phyloP scores from a whole-genome alignment of 37 sponge, comb jelly and placozoan species.

The Hexactinellida sp. region DNA sequence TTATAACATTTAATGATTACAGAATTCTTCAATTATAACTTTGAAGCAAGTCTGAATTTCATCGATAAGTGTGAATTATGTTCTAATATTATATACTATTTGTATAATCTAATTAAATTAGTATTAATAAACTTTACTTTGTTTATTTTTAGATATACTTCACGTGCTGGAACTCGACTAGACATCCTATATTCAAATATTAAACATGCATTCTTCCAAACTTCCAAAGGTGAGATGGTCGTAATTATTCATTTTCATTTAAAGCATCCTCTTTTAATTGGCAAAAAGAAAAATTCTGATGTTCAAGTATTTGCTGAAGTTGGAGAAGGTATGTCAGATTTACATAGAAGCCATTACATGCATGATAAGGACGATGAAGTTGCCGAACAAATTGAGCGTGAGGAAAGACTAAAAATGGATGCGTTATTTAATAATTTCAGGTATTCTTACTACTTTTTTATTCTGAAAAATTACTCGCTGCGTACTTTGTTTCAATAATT shows the following conservation, averaged over 20 bases:
- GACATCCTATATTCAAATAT: constrained; percentile 89
- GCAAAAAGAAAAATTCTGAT: constrained; percentile 89
- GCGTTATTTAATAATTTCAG: constrained; percentile 81
- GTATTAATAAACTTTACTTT: too few relatives aligned
- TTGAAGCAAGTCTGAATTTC: background rate
- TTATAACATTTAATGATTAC: too few relatives aligned
- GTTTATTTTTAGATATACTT: constrained; percentile 40
- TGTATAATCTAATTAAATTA: too few relatives aligned
- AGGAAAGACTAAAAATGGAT: constrained; percentile 75
- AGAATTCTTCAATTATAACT: background rate
- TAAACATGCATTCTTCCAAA: constrained; percentile 94
- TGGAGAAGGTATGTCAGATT: constrained; percentile 93
- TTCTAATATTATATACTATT: too few relatives aligned
- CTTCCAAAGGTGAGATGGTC: constrained; percentile 91
- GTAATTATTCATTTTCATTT: constrained; percentile 71
- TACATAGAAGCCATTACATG: constrained; percentile 85
- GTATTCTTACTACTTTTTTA: too few relatives aligned
- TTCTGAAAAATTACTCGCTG: too few relatives aligned
- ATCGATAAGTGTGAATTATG: background rate
- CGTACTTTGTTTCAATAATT: too few relatives aligned
- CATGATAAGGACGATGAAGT: constrained; percentile 91
- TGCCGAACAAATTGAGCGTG: constrained; percentile 93
- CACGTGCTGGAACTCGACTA: constrained; percentile 65
- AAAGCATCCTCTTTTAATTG: constrained; percentile 80
- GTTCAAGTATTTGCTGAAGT: constrained; percentile 96